Percentiles rank a stretch among this genome's conserved stretches.
Evolutionary conservation across 2,888 invertebrate genomes (phyloP).

Genomic region (Trachelus iudaicus): DNA sequence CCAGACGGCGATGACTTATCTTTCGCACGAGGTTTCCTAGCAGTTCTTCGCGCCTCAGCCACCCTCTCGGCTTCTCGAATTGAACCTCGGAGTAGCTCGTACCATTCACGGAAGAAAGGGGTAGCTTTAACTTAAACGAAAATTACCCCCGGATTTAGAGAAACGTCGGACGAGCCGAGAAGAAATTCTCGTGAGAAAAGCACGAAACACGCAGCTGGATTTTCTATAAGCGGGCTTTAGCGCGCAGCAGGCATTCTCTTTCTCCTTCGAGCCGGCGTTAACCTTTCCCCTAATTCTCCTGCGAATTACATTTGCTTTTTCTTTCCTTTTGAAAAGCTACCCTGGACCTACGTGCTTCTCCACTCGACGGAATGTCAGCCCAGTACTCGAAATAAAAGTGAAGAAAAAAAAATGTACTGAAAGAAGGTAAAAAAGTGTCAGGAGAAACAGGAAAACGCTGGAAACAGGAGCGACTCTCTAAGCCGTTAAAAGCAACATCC

Average conservation of each 20-base stretch:
- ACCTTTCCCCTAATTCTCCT: background rate
- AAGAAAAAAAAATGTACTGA: too few relatives aligned
- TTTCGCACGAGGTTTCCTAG: too few relatives aligned
- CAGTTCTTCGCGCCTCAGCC: too few relatives aligned
- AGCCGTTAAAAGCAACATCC: constrained; percentile 4
- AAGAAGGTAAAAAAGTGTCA: background rate
- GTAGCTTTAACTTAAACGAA: constrained; percentile 1
- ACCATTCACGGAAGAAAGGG: background rate
- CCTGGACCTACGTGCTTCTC: background rate
- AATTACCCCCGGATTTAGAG: background rate
- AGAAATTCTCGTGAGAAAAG: constrained; percentile 31
- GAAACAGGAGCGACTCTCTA: background rate
- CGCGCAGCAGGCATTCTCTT: background rate
- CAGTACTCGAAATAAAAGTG: too few relatives aligned
- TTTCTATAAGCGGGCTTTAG: constrained; percentile 32
- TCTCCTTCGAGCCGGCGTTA: background rate
- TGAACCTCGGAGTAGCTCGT: too few relatives aligned
- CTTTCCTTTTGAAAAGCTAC: background rate
- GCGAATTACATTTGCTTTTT: too few relatives aligned
- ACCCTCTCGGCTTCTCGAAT: too few relatives aligned
- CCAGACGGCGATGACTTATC: too few relatives aligned
- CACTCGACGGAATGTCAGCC: background rate
- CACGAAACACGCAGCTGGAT: constrained; percentile 32
- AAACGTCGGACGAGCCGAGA: background rate
- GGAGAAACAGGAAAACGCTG: background rate